Conservation (phyloP, 2,888 invertebrate species). For the Eristalinus sepulchralis region DNA sequence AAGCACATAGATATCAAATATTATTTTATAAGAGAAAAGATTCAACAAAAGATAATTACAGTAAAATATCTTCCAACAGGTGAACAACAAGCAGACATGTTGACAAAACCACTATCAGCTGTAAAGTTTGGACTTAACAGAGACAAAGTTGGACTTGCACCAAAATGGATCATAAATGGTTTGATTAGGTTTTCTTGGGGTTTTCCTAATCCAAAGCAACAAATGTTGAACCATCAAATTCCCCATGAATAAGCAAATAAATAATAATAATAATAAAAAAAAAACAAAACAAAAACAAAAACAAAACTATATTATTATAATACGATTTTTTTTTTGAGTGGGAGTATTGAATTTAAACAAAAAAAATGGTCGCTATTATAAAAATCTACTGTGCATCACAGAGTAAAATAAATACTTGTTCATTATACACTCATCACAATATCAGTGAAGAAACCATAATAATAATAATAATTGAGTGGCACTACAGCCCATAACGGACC, state of each 20-base stretch:
- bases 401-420: no score
- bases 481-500: no score
- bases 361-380: no score
- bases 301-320: background rate
- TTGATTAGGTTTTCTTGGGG: slow-evolving; percentile 36
- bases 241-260: no score
- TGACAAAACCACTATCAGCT: slow-evolving; percentile 52
- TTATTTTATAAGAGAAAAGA: slow-evolving; percentile 25
- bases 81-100: slow-evolving; percentile 52
- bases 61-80: slow-evolving; percentile 50
- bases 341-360: no score
- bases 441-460: no score
- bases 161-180: background rate
- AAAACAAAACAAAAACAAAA: no score
- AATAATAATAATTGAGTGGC: no score
- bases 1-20: slow-evolving; percentile 35
- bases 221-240: slow-evolving; percentile 18
- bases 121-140: slow-evolving; percentile 26
- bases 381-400: no score
- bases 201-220: slow-evolving; percentile 35
- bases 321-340: no score
- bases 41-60: background rate
- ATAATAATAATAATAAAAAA: background rate
- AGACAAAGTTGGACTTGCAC: background rate
- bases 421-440: no score